Conservation (phyloP, 2,888 invertebrate genomes). For the Trichopria drosophilae region DNA sequence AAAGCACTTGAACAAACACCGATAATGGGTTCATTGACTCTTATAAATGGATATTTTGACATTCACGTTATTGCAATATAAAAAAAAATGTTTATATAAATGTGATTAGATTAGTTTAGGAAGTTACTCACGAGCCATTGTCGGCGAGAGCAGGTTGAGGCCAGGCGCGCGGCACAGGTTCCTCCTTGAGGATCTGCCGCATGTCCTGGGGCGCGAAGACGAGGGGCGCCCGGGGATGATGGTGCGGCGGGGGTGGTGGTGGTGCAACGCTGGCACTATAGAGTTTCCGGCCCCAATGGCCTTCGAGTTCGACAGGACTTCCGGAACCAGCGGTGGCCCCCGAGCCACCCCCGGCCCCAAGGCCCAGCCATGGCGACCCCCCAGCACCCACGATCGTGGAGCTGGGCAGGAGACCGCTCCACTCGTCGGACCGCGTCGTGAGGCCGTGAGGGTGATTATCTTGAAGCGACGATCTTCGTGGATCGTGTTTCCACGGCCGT, state of each 20-base stretch:
- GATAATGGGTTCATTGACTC: no score
- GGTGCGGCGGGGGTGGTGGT: constrained; percentile 56
- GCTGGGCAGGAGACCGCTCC: constrained; percentile 59
- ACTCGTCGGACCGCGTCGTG: constrained; percentile 59
- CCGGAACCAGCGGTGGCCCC: constrained; percentile 53
- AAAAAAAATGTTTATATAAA: no score
- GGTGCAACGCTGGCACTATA: constrained; percentile 56
- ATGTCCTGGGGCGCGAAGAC: constrained; percentile 57
- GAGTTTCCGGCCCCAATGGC: constrained; percentile 56
- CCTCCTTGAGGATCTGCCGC: constrained; percentile 57
- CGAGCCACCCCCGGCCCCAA: constrained; percentile 54
- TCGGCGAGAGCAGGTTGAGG: constrained; percentile 54
- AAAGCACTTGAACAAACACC: no score
- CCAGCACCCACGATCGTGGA: constrained; percentile 59
- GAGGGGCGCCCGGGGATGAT: constrained; percentile 54
- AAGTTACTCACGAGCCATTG: constrained; percentile 52
- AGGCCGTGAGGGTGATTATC: constrained; percentile 52
- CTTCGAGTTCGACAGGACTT: constrained; percentile 56
- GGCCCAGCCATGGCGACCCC: constrained; percentile 57
- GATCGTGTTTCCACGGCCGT: no score
- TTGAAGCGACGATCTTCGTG: constrained; percentile 48
- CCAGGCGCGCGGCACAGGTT: constrained; percentile 56
- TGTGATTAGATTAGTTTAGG: not conserved
- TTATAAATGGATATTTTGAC: no score
- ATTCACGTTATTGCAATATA: no score